Base-by-base conservation (phyloP, 1,140 invertebrate species). In the Samia ricini region DNA sequence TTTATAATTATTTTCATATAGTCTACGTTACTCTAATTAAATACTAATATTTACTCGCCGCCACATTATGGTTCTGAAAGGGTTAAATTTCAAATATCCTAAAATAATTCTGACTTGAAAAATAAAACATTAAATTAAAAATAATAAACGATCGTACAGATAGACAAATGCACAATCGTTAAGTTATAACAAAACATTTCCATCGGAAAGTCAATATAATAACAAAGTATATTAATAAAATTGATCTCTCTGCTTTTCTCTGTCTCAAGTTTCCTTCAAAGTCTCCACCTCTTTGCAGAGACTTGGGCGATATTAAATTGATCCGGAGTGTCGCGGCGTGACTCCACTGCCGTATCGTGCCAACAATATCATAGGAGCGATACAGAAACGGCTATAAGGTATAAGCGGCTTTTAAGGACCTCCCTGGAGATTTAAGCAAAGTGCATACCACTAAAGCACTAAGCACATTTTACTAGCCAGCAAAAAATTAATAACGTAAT, bases 281-380 rank as follows among this genome's bases (percentile, higher is more conserved):
- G 22, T 55, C 52, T 24, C 22, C 15, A 24, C 21, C 22, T n/a
- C 24, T 22, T 24, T 24, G 24, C 15, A 10, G 52, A 6, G 20
- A 55, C 51, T 24, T 19, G 10, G 12, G 21, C 42, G 57, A 59
- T 59, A 59, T 59, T 59, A 50, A 59, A 59, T 59, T 59, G 20
- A 15, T 3, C 20, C 18, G 55, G 23, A 15, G 21, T 10, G 36
- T 3, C 56, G 7, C 18, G 20, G 56, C 26, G n/a, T 21, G 23
- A 55, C 29, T 15, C 21, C 12, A 26, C 42, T 12, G 56, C 15
- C 56, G 56, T 15, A 8, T 24, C 50, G 20, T 50, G 57, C 57
- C 57, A 58, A 59, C 57, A 59, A 50, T 50, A 59, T 59, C 42
- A 22, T 20, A 22, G 10, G 33, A 42, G 42, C 42, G 50, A 59